Conservation (phyloP, 2,888 invertebrate species). For the Orthonychiurus folsomi region DNA sequence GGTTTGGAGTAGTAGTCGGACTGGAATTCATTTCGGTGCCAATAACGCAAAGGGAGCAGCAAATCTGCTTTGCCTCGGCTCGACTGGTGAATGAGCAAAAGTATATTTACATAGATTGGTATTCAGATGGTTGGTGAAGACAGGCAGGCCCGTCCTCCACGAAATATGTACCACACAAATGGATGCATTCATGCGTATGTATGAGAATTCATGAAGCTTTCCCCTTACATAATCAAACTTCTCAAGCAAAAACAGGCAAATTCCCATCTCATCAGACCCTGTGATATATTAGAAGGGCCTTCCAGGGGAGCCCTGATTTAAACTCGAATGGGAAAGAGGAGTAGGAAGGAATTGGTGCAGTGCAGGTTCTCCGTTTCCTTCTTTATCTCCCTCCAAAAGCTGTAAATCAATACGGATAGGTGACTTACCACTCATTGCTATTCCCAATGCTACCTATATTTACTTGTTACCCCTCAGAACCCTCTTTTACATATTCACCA, state of each 20-base stretch:
- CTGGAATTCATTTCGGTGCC: neutral
- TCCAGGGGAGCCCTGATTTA: no score
- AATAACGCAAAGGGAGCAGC: neutral
- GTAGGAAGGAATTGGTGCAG: no score
- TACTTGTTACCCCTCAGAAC: neutral
- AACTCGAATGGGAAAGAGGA: no score
- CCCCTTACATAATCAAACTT: neutral
- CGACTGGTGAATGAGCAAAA: neutral
- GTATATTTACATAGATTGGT: neutral
- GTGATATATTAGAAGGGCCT: no score
- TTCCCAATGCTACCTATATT: neutral
- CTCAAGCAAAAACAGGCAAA: neutral
- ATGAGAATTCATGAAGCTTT: neutral
- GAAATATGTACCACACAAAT: neutral
- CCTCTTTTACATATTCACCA: neutral
- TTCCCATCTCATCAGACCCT: neutral
- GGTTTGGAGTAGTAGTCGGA: no score
- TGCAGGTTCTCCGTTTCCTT: neutral
- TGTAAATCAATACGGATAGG: constrained; percentile 7
- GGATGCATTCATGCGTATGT: neutral
- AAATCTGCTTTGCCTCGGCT: neutral
- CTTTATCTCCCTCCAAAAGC: constrained; percentile 5
- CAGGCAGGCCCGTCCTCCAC: neutral
- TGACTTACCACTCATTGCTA: neutral
- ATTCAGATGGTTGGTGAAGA: neutral